Conservation (phyloP, 2,113 vertebrate genomes). For the Gallinago undulata region DNA sequence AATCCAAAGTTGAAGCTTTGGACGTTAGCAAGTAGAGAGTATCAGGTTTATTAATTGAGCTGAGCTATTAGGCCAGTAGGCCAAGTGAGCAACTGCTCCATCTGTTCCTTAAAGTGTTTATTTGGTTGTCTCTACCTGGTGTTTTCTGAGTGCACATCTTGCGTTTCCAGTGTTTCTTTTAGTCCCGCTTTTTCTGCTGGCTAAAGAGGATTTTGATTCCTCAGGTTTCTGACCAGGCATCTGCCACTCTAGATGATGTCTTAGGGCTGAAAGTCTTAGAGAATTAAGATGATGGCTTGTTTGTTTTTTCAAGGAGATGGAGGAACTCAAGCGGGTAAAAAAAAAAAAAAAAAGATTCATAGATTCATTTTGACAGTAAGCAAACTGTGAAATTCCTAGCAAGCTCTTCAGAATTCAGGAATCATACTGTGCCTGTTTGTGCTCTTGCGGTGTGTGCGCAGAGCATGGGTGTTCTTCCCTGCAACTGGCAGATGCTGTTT, state of each 20-base stretch:
- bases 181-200: background rate
- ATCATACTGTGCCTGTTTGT: conserved; percentile 3
- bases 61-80: background rate
- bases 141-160: background rate
- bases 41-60: background rate
- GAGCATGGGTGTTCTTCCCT: conserved; percentile 20
- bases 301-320: background rate
- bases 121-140: background rate
- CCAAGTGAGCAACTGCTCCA: background rate
- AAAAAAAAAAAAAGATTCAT: background rate
- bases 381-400: conserved; percentile 39
- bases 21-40: background rate
- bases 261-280: background rate
- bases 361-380: background rate
- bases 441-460: background rate
- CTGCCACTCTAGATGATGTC: background rate
- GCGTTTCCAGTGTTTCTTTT: background rate
- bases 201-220: background rate
- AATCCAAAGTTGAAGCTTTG: background rate
- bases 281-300: background rate
- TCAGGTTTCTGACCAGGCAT: background rate
- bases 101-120: background rate
- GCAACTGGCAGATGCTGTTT: background rate
- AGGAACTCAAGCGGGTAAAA: background rate
- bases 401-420: conserved; percentile 24